Evolutionary conservation across 2,113 vertebrate species (phyloP), one percentile per base, ranked within the genome.

Genomic region (Chiloscyllium plagiosum): DNA sequence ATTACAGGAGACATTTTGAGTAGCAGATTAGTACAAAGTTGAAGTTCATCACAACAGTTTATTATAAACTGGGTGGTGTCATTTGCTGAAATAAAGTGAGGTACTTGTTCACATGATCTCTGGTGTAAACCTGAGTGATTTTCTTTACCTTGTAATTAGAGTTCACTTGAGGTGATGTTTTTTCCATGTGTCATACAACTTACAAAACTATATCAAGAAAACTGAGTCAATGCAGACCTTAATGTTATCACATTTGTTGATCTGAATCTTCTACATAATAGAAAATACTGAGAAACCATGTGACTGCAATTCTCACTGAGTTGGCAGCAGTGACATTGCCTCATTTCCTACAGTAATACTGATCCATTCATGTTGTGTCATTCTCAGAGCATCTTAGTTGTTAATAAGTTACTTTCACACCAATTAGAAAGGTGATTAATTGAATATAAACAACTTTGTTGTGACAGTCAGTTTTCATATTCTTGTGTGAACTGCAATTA

Each of bases 21-120:
- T 95, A 95, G 94, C 94, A 61, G 94, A 95, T 76, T 72, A 95
- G 69, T 95, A 95, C 68, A 95, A 94, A 69, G 92, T 69, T 70
- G 92, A 94, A 94, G 92, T 42, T 95, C 94, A 95, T 95, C 94
- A 95, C 94, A 95, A 95, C 94, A 95, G 94, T 95, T 95, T 95
- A 95, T 95, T 72, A 95, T 52, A 95, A 95, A 95, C 94, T 72
- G 68, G 42, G 47, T 95, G 93, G 93, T 95, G n/a, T 24, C 68
- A 69, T 94, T 94, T 50, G 66, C 69, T 70, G 93, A 72, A 95
- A 95, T 95, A 52, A 94, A 94, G 94, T 52, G 94, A 95, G 94
- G 68, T 72, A 72, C 72, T 95, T 95, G 94, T 72, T 72, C 94
- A 95, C 94, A 95, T 72, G 94, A 94, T 94, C 69, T 95, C 68